Base-by-base conservation (phyloP, 30 jellyfish, hydroid and myxozoan species). In the Hydractinia symbiolongicarpus region DNA sequence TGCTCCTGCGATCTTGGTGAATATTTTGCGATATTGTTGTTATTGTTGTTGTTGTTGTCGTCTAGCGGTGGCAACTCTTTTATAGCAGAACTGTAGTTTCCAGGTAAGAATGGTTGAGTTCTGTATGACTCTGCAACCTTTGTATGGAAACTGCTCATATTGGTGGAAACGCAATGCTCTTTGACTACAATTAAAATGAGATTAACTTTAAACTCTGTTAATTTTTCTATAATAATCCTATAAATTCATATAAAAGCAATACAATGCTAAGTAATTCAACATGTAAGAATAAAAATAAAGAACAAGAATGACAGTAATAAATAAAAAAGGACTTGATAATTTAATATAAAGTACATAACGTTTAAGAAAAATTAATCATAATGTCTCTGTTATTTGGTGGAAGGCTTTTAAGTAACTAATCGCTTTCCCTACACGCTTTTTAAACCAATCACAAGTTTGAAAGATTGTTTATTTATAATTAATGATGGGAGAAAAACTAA, bases 31-130 rank as follows among this genome's bases (percentile, higher is more conserved):
- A 11, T 13, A 58, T 51, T 64, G 40, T 13, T 64, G 40, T 64
- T 58, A 67, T 50, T 58, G n/a, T 74, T 74, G 40, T 62, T 62
- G 10, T 64, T 64, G 68, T 74, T 74, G 83, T 51, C 66, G 83
- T 74, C 83, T 49, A 74, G 54, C 4, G 83, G 68, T 49, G 58
- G 83, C 6, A 74, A 6, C 51, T 50, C 83, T 64, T 64, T 64
- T 51, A 64, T 44, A n/a, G 69, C 17, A 11, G 74, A n/a, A 7
- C 52, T 64, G 17, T 64, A 64, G 19, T 44, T 44, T 13, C 52
- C 40, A 7, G 74, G 40, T 13, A 74, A 49, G 21, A 44, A 74
- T 49, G 9, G 20, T 54, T 7, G 62, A 30, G 21, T 58, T 14
- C 83, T 66, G 54, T 74, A 74, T 19, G 15, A 49, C 15, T 74